Percentiles rank a stretch among this genome's conserved stretches.
These are phyloP conservation scores for Trachelus troglodyta DNA, from an alignment of 2,888 invertebrate genomes.

Conservation along the genomic window DNA sequence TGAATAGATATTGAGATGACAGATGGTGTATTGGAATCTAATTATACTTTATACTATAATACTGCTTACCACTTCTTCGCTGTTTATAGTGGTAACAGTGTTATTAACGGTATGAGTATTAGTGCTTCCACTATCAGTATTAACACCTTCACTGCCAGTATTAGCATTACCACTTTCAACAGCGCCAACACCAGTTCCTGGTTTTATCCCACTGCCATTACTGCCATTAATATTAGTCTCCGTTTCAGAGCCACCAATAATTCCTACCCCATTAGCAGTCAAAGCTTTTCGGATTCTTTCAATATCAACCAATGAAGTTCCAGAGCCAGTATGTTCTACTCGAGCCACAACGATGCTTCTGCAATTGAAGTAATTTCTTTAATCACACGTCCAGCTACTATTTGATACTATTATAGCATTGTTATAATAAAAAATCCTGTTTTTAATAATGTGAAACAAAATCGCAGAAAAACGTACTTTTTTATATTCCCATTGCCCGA, in stretches of 20 bases:
- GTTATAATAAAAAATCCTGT: neutral
- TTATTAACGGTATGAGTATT: conserved; percentile 21
- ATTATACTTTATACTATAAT: neutral
- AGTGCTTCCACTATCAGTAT: conserved; percentile 19
- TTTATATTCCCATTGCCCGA: conserved; percentile 37
- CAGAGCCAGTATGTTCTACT: conserved; percentile 56
- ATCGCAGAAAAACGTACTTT: conserved; percentile 36
- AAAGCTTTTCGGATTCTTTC: conserved; percentile 58
- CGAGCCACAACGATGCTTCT: conserved; percentile 61
- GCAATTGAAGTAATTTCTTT: neutral
- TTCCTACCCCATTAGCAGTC: conserved; percentile 60
- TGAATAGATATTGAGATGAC: too few species aligned
- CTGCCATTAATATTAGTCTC: neutral
- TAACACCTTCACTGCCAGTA: conserved; percentile 65
- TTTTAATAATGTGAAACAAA: neutral
- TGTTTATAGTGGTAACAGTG: conserved; percentile 25
- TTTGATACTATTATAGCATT: neutral
- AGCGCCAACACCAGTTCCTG: conserved; percentile 61
- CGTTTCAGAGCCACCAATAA: conserved; percentile 43
- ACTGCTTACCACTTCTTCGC: neutral
- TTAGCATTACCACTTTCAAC: conserved; percentile 70
- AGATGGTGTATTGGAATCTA: too few species aligned
- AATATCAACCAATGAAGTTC: conserved; percentile 58
- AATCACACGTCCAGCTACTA: neutral
- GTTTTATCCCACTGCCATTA: neutral